These are phyloP conservation scores for Propithecus deckenii DNA, from an alignment of 2,797 vertebrate genomes.

Conservation along the genomic window DNA sequence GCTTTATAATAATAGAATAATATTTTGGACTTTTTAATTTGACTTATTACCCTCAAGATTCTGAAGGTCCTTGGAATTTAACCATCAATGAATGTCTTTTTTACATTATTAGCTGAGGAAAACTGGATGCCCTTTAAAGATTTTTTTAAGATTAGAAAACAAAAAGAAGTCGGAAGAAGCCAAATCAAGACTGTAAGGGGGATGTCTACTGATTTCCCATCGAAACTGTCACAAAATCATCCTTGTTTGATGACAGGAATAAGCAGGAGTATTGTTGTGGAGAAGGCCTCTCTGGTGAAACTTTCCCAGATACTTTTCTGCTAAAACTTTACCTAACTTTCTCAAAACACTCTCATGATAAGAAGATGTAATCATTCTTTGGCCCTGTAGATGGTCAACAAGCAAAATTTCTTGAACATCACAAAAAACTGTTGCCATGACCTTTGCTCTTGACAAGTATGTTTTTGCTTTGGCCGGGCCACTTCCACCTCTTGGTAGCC, in stretches of 20 bases:
- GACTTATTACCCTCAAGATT: background rate
- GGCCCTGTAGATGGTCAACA: background rate
- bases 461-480: too few relatives aligned
- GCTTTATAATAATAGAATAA: background rate
- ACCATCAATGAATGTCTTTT: background rate
- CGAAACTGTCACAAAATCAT: background rate
- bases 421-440: background rate
- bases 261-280: background rate
- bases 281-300: background rate
- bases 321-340: background rate
- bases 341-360: background rate
- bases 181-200: background rate
- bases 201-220: background rate
- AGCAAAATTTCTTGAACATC: background rate
- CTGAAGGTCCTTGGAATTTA: background rate
- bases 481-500: background rate
- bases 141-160: background rate
- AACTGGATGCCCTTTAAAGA: background rate
- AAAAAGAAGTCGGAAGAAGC: background rate
- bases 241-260: background rate
- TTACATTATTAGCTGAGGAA: background rate
- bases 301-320: background rate
- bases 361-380: background rate
- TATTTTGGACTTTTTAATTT: background rate
- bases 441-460: background rate